phyloP scores from a whole-genome alignment of 2,797 vertebrate genomes.

The Gymnopithys bicolor region DNA sequence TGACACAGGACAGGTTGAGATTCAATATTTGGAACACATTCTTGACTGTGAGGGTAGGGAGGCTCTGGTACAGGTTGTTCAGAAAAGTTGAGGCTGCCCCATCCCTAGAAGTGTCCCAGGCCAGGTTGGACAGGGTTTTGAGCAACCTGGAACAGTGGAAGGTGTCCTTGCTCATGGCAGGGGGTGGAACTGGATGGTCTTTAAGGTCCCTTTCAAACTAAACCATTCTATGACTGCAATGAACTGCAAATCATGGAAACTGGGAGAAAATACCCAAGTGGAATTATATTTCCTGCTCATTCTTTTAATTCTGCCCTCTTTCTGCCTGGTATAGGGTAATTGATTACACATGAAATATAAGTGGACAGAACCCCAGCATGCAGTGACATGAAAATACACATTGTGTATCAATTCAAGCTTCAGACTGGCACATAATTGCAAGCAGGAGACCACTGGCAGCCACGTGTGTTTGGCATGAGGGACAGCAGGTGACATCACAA shows the following conservation, averaged over 20 bases:
- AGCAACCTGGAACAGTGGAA: neutral
- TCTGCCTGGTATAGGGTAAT: neutral
- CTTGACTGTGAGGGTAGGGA: neutral
- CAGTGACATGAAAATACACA: neutral
- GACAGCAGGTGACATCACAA: neutral
- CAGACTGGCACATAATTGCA: neutral
- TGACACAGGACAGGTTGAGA: neutral
- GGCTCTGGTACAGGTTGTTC: neutral
- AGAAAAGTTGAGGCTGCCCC: neutral
- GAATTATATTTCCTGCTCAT: neutral
- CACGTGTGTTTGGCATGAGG: neutral
- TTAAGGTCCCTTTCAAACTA: neutral
- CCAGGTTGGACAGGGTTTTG: neutral
- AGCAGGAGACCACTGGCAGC: neutral
- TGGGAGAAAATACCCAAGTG: neutral
- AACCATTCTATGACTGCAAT: neutral
- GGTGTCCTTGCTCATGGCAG: neutral
- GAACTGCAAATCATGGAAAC: neutral
- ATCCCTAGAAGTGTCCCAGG: neutral
- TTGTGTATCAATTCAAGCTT: neutral
- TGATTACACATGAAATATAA: neutral
- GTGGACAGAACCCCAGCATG: neutral
- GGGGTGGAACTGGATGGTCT: neutral
- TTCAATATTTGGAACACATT: neutral
- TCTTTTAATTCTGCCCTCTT: neutral